These are phyloP conservation scores for Solea senegalensis DNA, from an alignment of 2,113 vertebrate species.

Conservation along the genomic window DNA sequence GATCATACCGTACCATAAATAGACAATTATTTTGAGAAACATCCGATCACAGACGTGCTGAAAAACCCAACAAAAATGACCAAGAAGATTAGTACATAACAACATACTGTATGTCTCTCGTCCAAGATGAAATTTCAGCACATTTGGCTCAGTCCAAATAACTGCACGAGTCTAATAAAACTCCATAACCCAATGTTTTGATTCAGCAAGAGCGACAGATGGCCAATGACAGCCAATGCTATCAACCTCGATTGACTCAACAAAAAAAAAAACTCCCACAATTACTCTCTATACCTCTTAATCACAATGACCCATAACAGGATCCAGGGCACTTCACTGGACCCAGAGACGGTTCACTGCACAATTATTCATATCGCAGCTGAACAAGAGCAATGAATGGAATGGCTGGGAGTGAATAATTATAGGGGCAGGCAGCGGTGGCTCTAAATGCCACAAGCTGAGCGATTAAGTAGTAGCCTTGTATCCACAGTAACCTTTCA, in stretches of 20 bases:
- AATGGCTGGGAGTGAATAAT: slow-evolving; percentile 74
- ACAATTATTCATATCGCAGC: slow-evolving; percentile 77
- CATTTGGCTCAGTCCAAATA: slow-evolving; percentile 3
- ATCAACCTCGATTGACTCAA: slow-evolving; percentile 63
- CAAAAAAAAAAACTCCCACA: slow-evolving; percentile 61
- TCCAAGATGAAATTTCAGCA: background rate
- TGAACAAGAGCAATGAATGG: slow-evolving; percentile 61
- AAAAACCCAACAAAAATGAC: background rate
- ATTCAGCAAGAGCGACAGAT: slow-evolving; percentile 41
- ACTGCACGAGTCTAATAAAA: background rate
- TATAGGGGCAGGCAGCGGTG: slow-evolving; percentile 59
- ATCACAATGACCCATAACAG: slow-evolving; percentile 62
- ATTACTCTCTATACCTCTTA: slow-evolving; percentile 57
- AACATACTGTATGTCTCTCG: slow-evolving; percentile 5
- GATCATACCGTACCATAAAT: too few species aligned
- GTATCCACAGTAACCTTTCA: slow-evolving; percentile 74
- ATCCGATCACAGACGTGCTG: background rate
- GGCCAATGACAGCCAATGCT: slow-evolving; percentile 26
- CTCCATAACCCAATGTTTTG: slow-evolving; percentile 30
- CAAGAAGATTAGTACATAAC: background rate
- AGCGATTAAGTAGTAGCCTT: slow-evolving; percentile 75
- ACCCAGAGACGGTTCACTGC: slow-evolving; percentile 52
- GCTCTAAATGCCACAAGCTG: slow-evolving; percentile 73
- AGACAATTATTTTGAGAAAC: too few species aligned
- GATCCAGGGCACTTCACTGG: slow-evolving; percentile 46